Evolutionary conservation across 2,888 invertebrate genomes (phyloP), one percentile per base, ranked within the genome.

Genomic region (Agrypnus murinus): DNA sequence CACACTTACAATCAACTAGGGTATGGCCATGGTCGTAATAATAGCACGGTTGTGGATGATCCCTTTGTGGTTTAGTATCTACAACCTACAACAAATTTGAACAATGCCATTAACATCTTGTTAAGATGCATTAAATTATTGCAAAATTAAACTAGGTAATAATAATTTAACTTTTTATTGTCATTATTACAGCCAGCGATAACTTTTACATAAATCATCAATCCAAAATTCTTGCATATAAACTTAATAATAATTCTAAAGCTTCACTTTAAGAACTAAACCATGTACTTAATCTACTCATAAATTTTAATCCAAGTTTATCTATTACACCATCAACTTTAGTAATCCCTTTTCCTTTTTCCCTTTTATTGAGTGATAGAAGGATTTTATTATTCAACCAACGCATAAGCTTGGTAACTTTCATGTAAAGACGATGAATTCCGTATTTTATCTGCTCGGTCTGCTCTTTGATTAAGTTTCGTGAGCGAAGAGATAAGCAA

Each of bases 1-100:
- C 75, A 76, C 77, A 75, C 75, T 75, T 73, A 60, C 55, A 66
- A 65, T 67, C 68, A 58, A 70, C 50, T 65, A 69, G 69, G 60
- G 69, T 65, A 69, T 19, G 68, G 68, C 70, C 64, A 65, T 50
- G 62, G 63, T 68, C 68, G 62, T 60, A 25, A 40, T 62, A 55
- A 70, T 65, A 59, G 46, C 43, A 58, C 50, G 67, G 67, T 67
- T 59, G 53, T 63, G 71, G 68, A 59, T 25, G 58, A 53, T 68
- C 50, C 58, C 64, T 72, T 72, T 59, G 65, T 65, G 60, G 59
- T 68, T 67, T 60, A 66, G 69, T 65, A 60, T n/a, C 55, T 31
- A 17, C 55, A 55, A 48, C 48, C 46, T 55, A 55, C 69, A 12
- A 65, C 46, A 59, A 40, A 63, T 58, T 58, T 58, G 58, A 65